Evolutionary conservation across 2,113 vertebrate species (phyloP), one percentile per base, ranked within the genome.

Genomic region (Vidua macroura): DNA sequence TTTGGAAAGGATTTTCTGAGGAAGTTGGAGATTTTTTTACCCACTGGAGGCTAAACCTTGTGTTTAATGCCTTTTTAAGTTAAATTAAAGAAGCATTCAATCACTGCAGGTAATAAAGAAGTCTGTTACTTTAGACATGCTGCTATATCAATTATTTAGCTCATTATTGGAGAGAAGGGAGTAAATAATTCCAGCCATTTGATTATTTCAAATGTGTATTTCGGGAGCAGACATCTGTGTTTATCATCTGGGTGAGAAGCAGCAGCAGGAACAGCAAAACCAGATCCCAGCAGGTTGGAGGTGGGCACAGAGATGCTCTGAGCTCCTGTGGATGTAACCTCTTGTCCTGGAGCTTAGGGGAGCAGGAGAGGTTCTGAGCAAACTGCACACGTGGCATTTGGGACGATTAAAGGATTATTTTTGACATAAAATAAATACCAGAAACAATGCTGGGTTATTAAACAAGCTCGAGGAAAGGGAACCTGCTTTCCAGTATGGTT

Each of bases 1-100:
- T 98, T 98, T 98, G 97, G 97, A 96, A 97, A 97, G 97, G 98
- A 97, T 98, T 98, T 98, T 97, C 97, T 97, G 96, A 98, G 98
- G 98, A 98, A 98, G 97, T 98, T 31, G 79, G 96, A 97, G 97
- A 97, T 97, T 98, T 97, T 97, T 97, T 97, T 95, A 96, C 96
- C 97, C 96, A 97, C 97, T 98, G 95, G 95, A 97, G 97, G 97
- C 97, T 97, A 97, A 97, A 96, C 92, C 89, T 96, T 82, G 90
- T 91, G 79, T 95, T 97, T 96, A 96, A 96, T 97, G 88, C 96
- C 96, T 96, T 92, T 94, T 96, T 92, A 96, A 90, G 95, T 92
- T 92, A 93, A 97, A 92, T 97, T 94, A 92, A 94, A 97, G 95
- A 97, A 98, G 93, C 83, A 90, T 96, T 98, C 96, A 95, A 96